These are phyloP conservation scores for Apostichopus leukothele DNA, from an alignment of 53 echinoderm and acorn worm genomes.

Conservation along the genomic window DNA sequence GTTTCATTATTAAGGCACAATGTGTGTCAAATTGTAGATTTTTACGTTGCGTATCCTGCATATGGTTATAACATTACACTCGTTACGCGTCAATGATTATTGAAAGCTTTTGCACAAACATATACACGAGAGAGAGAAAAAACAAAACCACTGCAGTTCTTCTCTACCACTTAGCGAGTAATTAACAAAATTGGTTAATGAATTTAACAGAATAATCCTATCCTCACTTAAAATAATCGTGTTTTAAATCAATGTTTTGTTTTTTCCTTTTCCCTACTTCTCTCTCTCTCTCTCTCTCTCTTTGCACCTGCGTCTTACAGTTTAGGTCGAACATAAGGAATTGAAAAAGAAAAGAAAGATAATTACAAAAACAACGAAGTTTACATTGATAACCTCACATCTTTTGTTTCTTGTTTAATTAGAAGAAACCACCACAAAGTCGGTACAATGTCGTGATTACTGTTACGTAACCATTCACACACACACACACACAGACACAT, in stretches of 20 bases:
- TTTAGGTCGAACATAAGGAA: neutral
- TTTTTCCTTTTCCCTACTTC: neutral
- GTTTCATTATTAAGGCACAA: too few relatives aligned
- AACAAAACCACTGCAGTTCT: too few relatives aligned
- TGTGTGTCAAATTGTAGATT: too few relatives aligned
- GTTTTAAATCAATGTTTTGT: neutral
- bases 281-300: too few relatives aligned
- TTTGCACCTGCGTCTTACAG: neutral
- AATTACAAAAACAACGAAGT: neutral
- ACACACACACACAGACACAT: too few relatives aligned
- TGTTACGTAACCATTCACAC: slow-evolving; percentile 40
- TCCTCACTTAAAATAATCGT: neutral
- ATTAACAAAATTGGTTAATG: too few relatives aligned
- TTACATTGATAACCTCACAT: neutral
- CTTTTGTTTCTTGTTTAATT: neutral
- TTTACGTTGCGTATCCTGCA: too few relatives aligned
- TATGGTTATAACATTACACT: too few relatives aligned
- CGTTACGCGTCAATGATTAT: too few relatives aligned
- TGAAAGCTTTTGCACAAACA: too few relatives aligned
- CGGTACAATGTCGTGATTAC: slow-evolving; percentile 33
- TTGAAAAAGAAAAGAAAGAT: neutral
- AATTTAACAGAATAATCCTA: neutral
- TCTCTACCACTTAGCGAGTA: too few relatives aligned
- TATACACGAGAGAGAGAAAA: too few relatives aligned
- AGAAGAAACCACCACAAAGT: slow-evolving; percentile 15